Evolutionary conservation across 2,888 invertebrate genomes (phyloP).

Genomic region (Meloe dianella): DNA sequence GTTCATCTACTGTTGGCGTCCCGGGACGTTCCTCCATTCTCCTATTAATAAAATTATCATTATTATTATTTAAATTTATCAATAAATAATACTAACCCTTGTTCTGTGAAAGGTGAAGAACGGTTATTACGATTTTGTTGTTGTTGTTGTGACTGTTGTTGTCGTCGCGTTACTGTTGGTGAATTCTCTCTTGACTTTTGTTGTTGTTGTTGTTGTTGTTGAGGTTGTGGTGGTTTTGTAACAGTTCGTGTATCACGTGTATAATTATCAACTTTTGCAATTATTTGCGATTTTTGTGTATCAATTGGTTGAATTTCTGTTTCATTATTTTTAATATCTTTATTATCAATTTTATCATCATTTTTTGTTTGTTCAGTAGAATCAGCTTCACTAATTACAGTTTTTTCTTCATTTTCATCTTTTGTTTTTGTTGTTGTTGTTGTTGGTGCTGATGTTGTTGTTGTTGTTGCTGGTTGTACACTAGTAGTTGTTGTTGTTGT

Average conservation of each 20-base stretch:
- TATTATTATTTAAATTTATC: neutral
- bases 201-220: neutral
- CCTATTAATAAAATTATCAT: slow-evolving; percentile 10
- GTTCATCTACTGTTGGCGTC: slow-evolving; percentile 75
- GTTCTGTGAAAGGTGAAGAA: neutral
- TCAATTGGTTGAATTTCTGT: slow-evolving; percentile 44
- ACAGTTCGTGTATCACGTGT: neutral
- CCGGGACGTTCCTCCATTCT: slow-evolving; percentile 68
- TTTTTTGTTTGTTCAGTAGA: slow-evolving; percentile 55
- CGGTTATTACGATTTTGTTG: neutral
- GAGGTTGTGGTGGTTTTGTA: neutral
- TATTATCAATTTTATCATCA: slow-evolving; percentile 24
- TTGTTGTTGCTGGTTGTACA: neutral
- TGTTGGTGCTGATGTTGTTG: neutral
- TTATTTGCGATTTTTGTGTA: neutral
- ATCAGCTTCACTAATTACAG: slow-evolving; percentile 59
- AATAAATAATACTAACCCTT: neutral
- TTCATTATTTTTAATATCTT: neutral
- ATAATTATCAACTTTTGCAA: neutral
- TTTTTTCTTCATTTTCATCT: slow-evolving; percentile 48
- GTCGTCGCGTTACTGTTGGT: neutral
- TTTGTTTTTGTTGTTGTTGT: neutral
- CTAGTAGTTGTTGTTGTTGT: neutral
- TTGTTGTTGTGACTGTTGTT: neutral
- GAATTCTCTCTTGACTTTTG: neutral